Evolutionary conservation across 2,113 vertebrate genomes (phyloP), one percentile per base, ranked within the genome.

Genomic region (Mormyrus iriodes): DNA sequence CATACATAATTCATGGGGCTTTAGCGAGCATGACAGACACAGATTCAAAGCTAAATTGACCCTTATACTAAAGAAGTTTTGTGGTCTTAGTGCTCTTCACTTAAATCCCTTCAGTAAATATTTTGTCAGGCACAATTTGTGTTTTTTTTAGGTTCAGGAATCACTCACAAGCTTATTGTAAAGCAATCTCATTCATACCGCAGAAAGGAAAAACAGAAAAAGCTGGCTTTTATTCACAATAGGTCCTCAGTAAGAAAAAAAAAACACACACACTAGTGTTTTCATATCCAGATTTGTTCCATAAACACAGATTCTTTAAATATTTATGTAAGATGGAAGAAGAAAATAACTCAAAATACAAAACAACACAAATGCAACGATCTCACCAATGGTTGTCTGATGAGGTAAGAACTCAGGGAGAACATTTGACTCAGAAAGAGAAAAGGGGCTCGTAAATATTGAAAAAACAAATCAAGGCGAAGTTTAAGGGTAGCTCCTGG

Each of bases 81-180:
- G 49, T 61, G 51, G 69, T 88, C 9, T 65, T 51, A 24, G 21
- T 83, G 52, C 87, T 90, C 39, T 83, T 88, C 44, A 53, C 76
- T 55, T 90, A 90, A 87, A 90, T 88, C 86, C 73, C 21, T 21
- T 52, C 51, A 88, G 86, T 88, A 90, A 90, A 88, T 87, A 88
- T 88, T 88, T 24, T 61, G 85, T 48, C 49, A 82, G 31, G 2
- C 53, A 35, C 73, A 88, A 31, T 87, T 61, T 51, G 46, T 73
- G 82, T 35, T 86, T 85, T 85, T 39, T 17, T 53, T 42, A 27
- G 24, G 65, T 51, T 48, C 35, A 19, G 73, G 73, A 79, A 86
- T 65, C 9, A 83, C 24, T 58, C 27, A 1, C 4, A 88, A 88
- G 42, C 8, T 65, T 69, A 69, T 39, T 46, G 53, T 58, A 51